These are phyloP conservation scores for Falco concolor DNA, from an alignment of 2,797 vertebrate species.

Conservation along the genomic window DNA sequence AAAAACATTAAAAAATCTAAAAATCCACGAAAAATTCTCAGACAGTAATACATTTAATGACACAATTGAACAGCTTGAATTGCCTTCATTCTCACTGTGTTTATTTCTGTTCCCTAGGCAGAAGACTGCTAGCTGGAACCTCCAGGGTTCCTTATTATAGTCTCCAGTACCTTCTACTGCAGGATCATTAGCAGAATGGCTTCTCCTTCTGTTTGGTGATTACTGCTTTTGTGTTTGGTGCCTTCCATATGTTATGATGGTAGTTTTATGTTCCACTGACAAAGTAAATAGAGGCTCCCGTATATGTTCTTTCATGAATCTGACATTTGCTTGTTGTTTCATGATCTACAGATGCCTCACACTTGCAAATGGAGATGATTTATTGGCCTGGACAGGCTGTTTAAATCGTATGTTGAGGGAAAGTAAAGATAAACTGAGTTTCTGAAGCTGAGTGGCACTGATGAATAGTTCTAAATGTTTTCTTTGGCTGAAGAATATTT, in stretches of 20 bases:
- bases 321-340: background rate
- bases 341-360: background rate
- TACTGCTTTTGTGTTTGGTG: background rate
- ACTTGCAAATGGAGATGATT: background rate
- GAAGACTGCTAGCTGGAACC: background rate
- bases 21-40: background rate
- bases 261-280: background rate
- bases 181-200: background rate
- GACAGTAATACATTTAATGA: background rate
- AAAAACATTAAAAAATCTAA: background rate
- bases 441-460: background rate
- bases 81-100: background rate
- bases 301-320: background rate
- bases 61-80: background rate
- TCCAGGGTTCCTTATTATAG: background rate
- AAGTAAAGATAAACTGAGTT: background rate
- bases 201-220: background rate
- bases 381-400: background rate
- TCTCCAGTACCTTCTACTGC: background rate
- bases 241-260: background rate
- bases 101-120: background rate
- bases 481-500: background rate
- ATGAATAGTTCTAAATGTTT: background rate
- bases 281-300: background rate
- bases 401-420: background rate